Evolutionary conservation across 1,140 invertebrate species (phyloP).

Genomic region (Zaprionus kolodkinae): DNA sequence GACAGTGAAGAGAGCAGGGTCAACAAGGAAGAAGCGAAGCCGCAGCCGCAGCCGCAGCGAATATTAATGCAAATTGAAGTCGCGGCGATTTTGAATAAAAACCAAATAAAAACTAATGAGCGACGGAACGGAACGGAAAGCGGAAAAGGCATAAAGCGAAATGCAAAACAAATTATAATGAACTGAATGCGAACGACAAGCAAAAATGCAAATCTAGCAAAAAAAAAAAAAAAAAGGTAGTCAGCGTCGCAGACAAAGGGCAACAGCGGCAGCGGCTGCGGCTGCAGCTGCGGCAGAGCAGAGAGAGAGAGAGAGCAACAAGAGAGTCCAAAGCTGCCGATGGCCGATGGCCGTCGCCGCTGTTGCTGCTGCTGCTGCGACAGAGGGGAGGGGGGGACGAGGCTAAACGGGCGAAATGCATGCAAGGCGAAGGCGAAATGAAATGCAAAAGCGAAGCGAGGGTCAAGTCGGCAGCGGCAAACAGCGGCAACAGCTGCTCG

Average conservation of each 20-base stretch:
- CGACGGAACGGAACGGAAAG: constrained; percentile 36
- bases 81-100: constrained; percentile 35
- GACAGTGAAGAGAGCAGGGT: background rate
- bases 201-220: constrained; percentile 51
- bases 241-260: constrained; percentile 29
- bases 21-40: constrained; percentile 35
- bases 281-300: background rate
- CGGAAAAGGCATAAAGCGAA: constrained; percentile 46
- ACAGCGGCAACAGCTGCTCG: constrained; percentile 54
- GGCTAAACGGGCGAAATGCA: background rate
- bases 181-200: constrained; percentile 23
- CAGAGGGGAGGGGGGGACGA: background rate
- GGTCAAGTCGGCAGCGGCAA: constrained; percentile 35
- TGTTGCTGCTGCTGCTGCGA: constrained; percentile 7
- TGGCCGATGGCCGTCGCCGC: constrained; percentile 3
- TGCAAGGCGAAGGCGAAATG: constrained; percentile 23
- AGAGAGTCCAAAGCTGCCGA: constrained; percentile 22
- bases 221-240: constrained; percentile 39
- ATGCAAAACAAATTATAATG: constrained; percentile 48
- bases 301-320: constrained; percentile 15
- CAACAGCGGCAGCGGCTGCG: background rate
- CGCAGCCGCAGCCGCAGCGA: constrained; percentile 5
- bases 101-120: constrained; percentile 52
- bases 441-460: constrained; percentile 49
- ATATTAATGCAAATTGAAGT: constrained; percentile 10